These are phyloP conservation scores for Malthinus flaveolus DNA, from an alignment of 2,888 invertebrate genomes.

Conservation along the genomic window DNA sequence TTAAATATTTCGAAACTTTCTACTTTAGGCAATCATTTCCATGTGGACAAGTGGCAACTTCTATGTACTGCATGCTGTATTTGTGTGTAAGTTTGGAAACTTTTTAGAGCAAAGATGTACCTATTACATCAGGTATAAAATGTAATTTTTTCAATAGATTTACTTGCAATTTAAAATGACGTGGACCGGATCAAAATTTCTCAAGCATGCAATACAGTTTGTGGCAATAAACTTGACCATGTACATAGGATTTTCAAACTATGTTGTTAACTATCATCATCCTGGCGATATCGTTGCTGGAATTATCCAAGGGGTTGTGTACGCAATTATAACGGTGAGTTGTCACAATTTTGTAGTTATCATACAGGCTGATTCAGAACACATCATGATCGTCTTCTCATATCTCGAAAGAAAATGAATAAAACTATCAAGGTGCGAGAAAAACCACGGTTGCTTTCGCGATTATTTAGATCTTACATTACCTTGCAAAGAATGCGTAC, in stretches of 20 bases:
- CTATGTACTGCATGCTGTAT: slow-evolving; percentile 1
- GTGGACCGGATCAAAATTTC: neutral
- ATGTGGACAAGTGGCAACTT: slow-evolving; percentile 1
- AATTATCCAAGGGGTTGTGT: neutral
- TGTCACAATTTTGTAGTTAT: neutral
- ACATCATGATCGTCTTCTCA: too few relatives aligned
- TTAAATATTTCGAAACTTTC: neutral
- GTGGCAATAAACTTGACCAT: neutral
- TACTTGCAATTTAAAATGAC: neutral
- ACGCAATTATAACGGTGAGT: neutral
- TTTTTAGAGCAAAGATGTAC: too few relatives aligned
- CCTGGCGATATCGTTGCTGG: neutral
- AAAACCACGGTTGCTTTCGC: too few relatives aligned
- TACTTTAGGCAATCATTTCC: slow-evolving; percentile 2
- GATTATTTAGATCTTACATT: too few relatives aligned
- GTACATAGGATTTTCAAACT: slow-evolving; percentile 1
- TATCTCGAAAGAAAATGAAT: too few relatives aligned
- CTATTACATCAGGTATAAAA: too few relatives aligned
- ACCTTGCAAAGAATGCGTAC: too few relatives aligned
- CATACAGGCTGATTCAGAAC: too few relatives aligned
- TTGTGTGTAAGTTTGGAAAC: neutral
- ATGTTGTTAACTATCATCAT: neutral
- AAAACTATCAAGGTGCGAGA: too few relatives aligned
- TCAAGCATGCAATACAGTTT: neutral
- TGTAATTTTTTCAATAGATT: neutral